A percentile compares a stretch with the other conserved stretches of the same genome.
These are phyloP conservation scores for Perithous albicinctus DNA, from an alignment of 2,888 invertebrate species.

Conservation along the genomic window DNA sequence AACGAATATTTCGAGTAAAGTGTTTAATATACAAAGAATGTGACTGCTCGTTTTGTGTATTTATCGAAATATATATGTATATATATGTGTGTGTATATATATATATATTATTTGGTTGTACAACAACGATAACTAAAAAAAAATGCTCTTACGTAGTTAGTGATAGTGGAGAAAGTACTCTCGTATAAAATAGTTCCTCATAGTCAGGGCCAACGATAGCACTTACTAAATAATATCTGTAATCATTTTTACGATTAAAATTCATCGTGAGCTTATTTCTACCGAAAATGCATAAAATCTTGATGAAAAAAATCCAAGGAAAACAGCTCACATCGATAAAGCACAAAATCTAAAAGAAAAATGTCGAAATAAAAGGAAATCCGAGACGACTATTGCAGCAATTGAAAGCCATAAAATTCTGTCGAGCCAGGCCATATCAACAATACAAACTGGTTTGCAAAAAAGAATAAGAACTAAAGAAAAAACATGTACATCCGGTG, in stretches of 20 bases:
- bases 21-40: constrained; percentile 50
- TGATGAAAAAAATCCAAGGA: constrained; percentile 27
- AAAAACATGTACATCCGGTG: constrained; percentile 1
- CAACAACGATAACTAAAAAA: constrained; percentile 34
- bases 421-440: constrained; percentile 65
- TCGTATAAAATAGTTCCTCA: constrained; percentile 60
- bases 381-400: constrained; percentile 53
- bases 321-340: constrained; percentile 62
- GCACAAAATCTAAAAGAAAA: constrained; percentile 69
- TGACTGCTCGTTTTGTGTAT: constrained; percentile 48
- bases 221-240: constrained; percentile 22
- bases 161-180: constrained; percentile 46
- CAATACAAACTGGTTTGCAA: constrained; percentile 35
- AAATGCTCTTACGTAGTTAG: constrained; percentile 36
- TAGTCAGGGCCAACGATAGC: constrained; percentile 41
- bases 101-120: constrained; percentile 32
- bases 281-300: not conserved
- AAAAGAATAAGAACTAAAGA: constrained; percentile 6
- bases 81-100: constrained; percentile 38
- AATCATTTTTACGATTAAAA: constrained; percentile 55
- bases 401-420: constrained; percentile 27
- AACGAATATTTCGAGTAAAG: constrained; percentile 30
- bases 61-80: constrained; percentile 41
- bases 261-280: constrained; percentile 43
- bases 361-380: constrained; percentile 51